Base-by-base conservation (phyloP, 2,797 vertebrate genomes). In the Enteromius anoplus region DNA sequence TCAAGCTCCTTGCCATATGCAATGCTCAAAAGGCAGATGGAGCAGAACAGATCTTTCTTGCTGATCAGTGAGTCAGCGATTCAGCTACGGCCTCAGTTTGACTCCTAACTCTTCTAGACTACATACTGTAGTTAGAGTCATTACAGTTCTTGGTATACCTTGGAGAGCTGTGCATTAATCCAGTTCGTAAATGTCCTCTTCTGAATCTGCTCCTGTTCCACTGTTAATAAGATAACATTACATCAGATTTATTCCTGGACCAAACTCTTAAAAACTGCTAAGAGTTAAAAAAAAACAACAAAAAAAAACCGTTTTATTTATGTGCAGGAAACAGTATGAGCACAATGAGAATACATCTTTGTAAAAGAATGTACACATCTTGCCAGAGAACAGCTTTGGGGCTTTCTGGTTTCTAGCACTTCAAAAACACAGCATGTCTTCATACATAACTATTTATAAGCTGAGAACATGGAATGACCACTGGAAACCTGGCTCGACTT, bases 101-200 rank as follows among this genome's bases (percentile, higher is more conserved):
- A 49, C 42, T 10, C 3, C 6, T 37, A 51, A 58, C 17, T 17
- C 37, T 26, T 76, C 9, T 51, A 40, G 40, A 68, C 42, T 49
- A 3, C 3, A 78, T 26, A 26, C 26, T 26, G 26, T 4, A 45
- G 75, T 60, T 5, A 55, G 2, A 34, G 47, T 23, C 40, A 68
- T 68, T 68, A 23, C 7, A 32, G 4, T 81, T 32, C 29, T 65
- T 53, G 70, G 17, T 80, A 73, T 92, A 98, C 97, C 97, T 97
- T 97, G 62, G 95, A 91, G 76, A 99, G 88, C 85, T 97, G 93
- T 81, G 96, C 96, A 90, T 98, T 98, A 88, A 98, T 94, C 97
- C 97, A 98, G 88, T 96, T 97, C 81, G 96, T 97, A 78, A 98
- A 98, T 0, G 97, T 96, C 89, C 95, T 97, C 89, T 96, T 98